These are phyloP conservation scores for Catostomus latipinnis DNA, from an alignment of 2,797 vertebrate genomes.

Conservation along the genomic window DNA sequence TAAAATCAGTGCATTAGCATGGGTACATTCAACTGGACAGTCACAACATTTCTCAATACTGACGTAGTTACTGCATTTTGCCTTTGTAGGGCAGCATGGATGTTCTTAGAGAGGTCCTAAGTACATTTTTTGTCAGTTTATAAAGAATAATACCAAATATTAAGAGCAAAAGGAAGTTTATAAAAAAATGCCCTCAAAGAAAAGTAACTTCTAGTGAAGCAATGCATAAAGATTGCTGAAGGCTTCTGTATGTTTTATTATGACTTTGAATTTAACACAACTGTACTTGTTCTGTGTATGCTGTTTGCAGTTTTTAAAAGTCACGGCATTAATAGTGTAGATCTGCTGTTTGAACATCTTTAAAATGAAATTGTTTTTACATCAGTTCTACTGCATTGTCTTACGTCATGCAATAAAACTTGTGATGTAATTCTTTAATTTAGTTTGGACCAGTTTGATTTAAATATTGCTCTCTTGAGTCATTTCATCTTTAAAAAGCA, in stretches of 20 bases:
- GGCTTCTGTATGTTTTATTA: constrained; percentile 4
- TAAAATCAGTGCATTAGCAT: too few relatives aligned
- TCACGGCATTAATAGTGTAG: background rate
- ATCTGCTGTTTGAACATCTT: constrained; percentile 6
- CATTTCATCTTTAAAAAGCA: background rate
- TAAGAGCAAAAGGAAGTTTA: too few relatives aligned
- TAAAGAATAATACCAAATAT: too few relatives aligned
- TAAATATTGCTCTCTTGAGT: background rate
- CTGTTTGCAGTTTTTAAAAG: constrained; percentile 13
- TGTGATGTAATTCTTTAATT: background rate
- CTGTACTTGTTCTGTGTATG: constrained; percentile 28
- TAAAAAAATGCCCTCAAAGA: too few relatives aligned
- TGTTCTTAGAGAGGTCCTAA: too few relatives aligned
- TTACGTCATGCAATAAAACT: background rate
- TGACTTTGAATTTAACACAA: background rate
- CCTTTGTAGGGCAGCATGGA: too few relatives aligned
- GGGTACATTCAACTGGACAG: too few relatives aligned
- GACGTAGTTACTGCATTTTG: too few relatives aligned
- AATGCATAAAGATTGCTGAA: constrained; percentile 1
- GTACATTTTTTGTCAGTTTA: too few relatives aligned
- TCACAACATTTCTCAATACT: too few relatives aligned
- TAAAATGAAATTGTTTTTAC: background rate
- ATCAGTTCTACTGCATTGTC: background rate
- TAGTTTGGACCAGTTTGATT: background rate
- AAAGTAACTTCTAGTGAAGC: background rate